Base-by-base conservation (phyloP, 2,113 vertebrate genomes). In the Clarias macrocephalus region DNA sequence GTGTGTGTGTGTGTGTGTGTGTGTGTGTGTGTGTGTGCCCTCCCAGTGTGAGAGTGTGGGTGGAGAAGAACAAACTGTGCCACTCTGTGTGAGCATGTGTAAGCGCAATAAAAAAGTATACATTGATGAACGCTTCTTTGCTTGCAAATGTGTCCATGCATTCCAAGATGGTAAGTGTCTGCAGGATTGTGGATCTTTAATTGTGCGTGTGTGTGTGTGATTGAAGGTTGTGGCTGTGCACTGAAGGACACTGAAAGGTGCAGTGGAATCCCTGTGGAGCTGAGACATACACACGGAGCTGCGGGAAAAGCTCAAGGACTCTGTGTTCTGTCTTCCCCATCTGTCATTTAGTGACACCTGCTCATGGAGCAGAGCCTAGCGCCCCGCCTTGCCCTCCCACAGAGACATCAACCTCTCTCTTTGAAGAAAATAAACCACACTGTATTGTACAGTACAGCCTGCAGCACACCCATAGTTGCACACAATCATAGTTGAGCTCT, bases 271-370 rank as follows among this genome's bases (percentile, higher is more conserved):
- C 87, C 89, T 16, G 52, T 68, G 84, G 81, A 75, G 73, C 57
- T 12, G 15, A 56, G 30, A 76, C 80, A 81, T n/a, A 37, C 88
- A 76, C 62, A 75, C 86, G 30, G 86, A 91, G 90, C 90, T 90
- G 88, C 82, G 1, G 88, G 89, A 90, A 23, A 86, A 81, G 92
- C 90, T 92, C 91, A 91, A 92, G 92, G 89, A 93, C 93, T 92
- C 84, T 19, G 88, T 91, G 92, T 94, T 90, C 91, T 90, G 72
- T 87, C 88, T 89, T 88, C 88, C 88, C 93, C 93, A 93, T 93
- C 93, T 93, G 93, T 92, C 92, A 92, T 86, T 86, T 48, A 80
- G 87, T 88, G 88, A 87, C 90, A 91, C 85, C 86, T 77, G 92
- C 88, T 90, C 89, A 87, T 87, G 48, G 52, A 88, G 85, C 83